Base-by-base conservation (phyloP, 2,888 invertebrate genomes). In the Drosophila yooni region DNA sequence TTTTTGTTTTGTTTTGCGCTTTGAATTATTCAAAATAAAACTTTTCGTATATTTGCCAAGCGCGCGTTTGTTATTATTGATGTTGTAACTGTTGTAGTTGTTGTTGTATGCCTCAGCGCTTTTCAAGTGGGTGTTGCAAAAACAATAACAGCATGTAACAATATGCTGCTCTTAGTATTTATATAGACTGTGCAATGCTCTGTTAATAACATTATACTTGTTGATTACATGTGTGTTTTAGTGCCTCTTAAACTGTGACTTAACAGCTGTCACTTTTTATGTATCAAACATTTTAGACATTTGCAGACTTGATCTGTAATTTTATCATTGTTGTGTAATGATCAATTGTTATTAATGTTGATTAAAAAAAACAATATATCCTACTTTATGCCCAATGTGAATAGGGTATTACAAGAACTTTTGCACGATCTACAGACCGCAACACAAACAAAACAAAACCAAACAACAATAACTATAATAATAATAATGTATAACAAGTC, bases 1-100 rank as follows among this genome's bases (percentile, higher is more conserved):
- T 51, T 43, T 46, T 15, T 66, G 46, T 56, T 82, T 57, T 51
- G 57, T 81, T 87, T 83, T 79, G 77, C 67, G 73, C 70, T 89
- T 89, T 83, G 77, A 81, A 87, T 88, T 84, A 85, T 85, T 85
- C 88, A 89, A 87, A 87, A 89, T 87, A 81, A 81, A 82, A 83
- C 80, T 87, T 85, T 83, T 77, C 70, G 84, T 87, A 75, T 87
- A 89, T 84, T 88, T 71, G 67, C 64, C 61, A 65, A 66, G 76
- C 68, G 68, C 48, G 65, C 50, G 11, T 31, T 64, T 67, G 62
- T 58, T 61, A 27, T 34, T 70, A 40, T 52, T 68, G 36, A 46
- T 51, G 36, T 34, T 54, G 70, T 61, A 66, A 88, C 52, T 72
- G 48, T 54, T 77, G 70, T 74, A 76, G 69, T 59, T 80, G 70